These are phyloP conservation scores for Fissipunctia ypsillon DNA, from an alignment of 2,888 invertebrate genomes.

Conservation along the genomic window DNA sequence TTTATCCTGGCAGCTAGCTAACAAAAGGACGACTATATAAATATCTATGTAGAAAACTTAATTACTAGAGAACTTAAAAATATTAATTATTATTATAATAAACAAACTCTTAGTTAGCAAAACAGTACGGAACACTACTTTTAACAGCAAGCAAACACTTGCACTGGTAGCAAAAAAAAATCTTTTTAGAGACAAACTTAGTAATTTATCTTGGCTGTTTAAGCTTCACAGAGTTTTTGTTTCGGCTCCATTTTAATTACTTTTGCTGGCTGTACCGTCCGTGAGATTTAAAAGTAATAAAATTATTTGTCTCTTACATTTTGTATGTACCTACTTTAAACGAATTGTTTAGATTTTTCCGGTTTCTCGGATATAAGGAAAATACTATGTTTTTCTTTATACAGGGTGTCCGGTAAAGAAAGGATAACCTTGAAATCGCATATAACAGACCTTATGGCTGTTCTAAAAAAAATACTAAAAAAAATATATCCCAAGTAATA, in stretches of 20 bases:
- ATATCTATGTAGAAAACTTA: too few relatives aligned
- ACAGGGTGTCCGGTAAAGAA: too few relatives aligned
- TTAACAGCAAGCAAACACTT: slow-evolving; percentile 42
- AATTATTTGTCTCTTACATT: slow-evolving; percentile 69
- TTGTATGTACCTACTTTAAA: slow-evolving; percentile 56
- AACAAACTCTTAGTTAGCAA: too few relatives aligned
- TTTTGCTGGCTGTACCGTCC: slow-evolving; percentile 76
- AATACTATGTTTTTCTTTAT: slow-evolving; percentile 17
- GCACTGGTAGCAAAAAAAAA: slow-evolving; percentile 53
- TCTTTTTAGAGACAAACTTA: slow-evolving; percentile 79
- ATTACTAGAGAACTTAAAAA: too few relatives aligned
- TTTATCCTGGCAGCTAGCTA: too few relatives aligned
- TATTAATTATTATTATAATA: too few relatives aligned
- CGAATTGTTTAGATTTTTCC: slow-evolving; percentile 49
- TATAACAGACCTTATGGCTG: too few relatives aligned
- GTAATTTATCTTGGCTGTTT: slow-evolving; percentile 86
- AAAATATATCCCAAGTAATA: too few relatives aligned
- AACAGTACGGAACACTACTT: slow-evolving; percentile 18
- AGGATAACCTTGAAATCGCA: too few relatives aligned
- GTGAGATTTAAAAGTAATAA: slow-evolving; percentile 80
- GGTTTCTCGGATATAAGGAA: slow-evolving; percentile 10
- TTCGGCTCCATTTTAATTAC: slow-evolving; percentile 83
- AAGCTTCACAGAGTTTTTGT: slow-evolving; percentile 78
- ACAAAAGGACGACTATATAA: too few relatives aligned
- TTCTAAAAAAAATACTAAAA: too few relatives aligned